These are phyloP conservation scores for Sarcophilus harrisii DNA, from an alignment of 2,797 vertebrate genomes.

Conservation along the genomic window DNA sequence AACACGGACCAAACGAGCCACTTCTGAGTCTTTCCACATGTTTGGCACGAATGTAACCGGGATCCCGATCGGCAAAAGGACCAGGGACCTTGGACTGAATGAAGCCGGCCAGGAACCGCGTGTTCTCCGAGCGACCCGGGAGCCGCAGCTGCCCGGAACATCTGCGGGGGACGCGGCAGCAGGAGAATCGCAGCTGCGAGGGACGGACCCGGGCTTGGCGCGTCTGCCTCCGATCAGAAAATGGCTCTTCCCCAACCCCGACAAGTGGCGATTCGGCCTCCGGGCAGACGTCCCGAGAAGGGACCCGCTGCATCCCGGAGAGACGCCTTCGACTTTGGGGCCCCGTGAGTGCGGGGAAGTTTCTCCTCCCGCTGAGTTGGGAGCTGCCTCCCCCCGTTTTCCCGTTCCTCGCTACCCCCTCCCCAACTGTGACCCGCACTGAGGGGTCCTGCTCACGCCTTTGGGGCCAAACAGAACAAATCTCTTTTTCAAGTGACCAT, in stretches of 20 bases:
- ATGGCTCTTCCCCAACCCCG: too few relatives aligned
- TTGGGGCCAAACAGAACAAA: not conserved
- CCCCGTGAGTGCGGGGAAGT: not conserved
- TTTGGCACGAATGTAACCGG: conserved; percentile 31
- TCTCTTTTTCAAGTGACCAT: not conserved
- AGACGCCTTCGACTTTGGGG: too few relatives aligned
- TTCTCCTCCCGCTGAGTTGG: too few relatives aligned
- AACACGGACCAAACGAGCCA: too few relatives aligned
- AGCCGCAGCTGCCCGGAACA: not conserved
- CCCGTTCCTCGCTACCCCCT: not conserved
- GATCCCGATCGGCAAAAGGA: too few relatives aligned
- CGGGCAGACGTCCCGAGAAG: too few relatives aligned
- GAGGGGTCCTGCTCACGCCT: not conserved
- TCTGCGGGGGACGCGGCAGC: too few relatives aligned
- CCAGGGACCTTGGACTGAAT: too few relatives aligned
- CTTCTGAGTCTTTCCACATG: conserved; percentile 21
- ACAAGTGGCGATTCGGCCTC: too few relatives aligned
- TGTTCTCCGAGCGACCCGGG: conserved; percentile 7
- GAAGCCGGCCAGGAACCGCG: too few relatives aligned
- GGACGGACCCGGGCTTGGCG: not conserved
- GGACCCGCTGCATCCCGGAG: not conserved
- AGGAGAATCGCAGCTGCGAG: not conserved
- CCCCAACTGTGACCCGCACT: not conserved
- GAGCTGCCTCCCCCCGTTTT: not conserved
- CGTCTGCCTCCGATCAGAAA: not conserved